Evolutionary conservation across 2,113 vertebrate genomes (phyloP).

Genomic region (Baryphthengus martii): DNA sequence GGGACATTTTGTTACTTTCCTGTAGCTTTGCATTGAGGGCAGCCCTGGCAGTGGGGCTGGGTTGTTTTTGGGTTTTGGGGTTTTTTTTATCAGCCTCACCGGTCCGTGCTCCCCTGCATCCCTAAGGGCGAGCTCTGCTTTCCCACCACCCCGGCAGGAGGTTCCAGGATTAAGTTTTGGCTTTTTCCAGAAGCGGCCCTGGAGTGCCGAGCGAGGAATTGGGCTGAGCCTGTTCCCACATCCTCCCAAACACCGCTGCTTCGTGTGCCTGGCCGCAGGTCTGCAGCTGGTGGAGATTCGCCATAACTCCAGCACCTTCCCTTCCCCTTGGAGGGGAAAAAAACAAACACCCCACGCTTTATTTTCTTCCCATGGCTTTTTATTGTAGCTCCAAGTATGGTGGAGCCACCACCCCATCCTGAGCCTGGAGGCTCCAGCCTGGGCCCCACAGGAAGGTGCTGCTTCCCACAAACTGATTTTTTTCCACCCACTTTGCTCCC

Average conservation of each 20-base stretch:
- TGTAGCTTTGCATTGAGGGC: not conserved
- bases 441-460: not conserved
- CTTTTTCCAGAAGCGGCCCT: not conserved
- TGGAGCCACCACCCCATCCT: not conserved
- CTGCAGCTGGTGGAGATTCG: not conserved
- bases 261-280: not conserved
- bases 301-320: not conserved
- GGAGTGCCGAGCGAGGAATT: not conserved
- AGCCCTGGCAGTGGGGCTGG: not conserved
- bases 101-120: not conserved
- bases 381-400: not conserved
- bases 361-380: not conserved
- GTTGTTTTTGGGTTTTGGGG: too few relatives aligned
- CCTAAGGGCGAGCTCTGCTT: not conserved
- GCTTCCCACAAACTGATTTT: not conserved
- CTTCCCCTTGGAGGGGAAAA: not conserved
- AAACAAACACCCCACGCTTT: not conserved
- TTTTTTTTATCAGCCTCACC: not conserved
- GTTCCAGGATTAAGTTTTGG: not conserved
- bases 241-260: not conserved
- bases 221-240: not conserved
- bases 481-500: not conserved
- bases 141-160: not conserved
- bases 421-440: accelerated
- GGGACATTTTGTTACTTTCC: not conserved